Percentiles rank a stretch among this genome's conserved stretches.
Evolutionary conservation across 2,888 invertebrate genomes (phyloP).

Genomic region (Pherbina coryleti): DNA sequence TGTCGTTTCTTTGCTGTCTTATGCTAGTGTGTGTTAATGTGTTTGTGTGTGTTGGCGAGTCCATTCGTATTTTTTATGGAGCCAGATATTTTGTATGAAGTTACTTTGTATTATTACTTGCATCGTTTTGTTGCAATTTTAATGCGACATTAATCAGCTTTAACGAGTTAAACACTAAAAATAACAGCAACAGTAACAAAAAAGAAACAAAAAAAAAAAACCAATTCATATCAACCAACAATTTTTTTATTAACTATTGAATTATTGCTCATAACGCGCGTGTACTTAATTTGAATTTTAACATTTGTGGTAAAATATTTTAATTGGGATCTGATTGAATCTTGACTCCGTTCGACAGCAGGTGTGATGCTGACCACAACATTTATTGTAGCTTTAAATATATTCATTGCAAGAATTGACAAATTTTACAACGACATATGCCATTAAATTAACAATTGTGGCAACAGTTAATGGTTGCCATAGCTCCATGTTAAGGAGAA

Average conservation of each 20-base stretch:
- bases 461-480: too few species aligned
- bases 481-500: too few species aligned
- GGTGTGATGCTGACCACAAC: too few species aligned
- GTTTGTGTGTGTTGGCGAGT: not conserved
- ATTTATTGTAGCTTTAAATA: too few species aligned
- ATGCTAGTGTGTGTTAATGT: not conserved
- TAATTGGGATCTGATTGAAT: too few species aligned
- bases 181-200: constrained; percentile 1
- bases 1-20: not conserved
- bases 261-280: not conserved
- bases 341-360: not conserved
- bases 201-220: too few species aligned
- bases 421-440: too few species aligned
- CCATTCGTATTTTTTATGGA: not conserved
- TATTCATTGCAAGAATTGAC: too few species aligned
- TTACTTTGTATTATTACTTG: not conserved
- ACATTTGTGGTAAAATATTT: too few species aligned
- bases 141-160: constrained; percentile 33
- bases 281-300: not conserved
- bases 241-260: not conserved
- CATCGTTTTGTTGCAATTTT: constrained; percentile 14
- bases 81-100: not conserved
- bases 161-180: constrained; percentile 13
- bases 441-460: too few species aligned
- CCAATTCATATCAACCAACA: constrained; percentile 12